These are phyloP conservation scores for Trachops cirrhosus DNA, from an alignment of 2,797 vertebrate species.

Conservation along the genomic window DNA sequence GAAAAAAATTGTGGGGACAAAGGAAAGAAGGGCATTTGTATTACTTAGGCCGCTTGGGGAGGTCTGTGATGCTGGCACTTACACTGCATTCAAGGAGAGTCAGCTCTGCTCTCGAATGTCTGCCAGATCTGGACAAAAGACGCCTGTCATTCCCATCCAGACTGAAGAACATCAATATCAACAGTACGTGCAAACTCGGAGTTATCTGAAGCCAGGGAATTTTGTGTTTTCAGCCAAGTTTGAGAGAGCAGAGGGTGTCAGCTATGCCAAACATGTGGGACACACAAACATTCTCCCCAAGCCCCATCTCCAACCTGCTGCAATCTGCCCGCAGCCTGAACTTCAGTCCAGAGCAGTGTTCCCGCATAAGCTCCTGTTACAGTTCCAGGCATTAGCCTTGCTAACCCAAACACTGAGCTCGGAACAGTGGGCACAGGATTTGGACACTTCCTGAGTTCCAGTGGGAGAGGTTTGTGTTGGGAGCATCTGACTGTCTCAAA, in stretches of 20 bases:
- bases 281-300: neutral
- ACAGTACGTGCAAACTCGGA: neutral
- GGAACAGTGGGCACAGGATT: neutral
- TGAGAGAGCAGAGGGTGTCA: conserved; percentile 2
- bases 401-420: neutral
- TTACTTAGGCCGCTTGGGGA: neutral
- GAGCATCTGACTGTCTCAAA: neutral
- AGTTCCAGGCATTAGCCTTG: neutral
- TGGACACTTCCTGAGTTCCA: neutral
- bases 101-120: neutral
- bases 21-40: conserved; percentile 62
- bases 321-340: conserved; percentile 56
- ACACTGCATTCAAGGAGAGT: neutral
- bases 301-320: conserved; percentile 45
- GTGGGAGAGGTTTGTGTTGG: neutral
- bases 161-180: conserved; percentile 41
- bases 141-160: conserved; percentile 48
- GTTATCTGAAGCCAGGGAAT: conserved; percentile 27
- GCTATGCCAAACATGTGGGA: conserved; percentile 42
- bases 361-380: neutral
- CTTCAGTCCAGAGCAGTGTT: neutral
- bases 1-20: conserved; percentile 53
- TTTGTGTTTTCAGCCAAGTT: conserved; percentile 42
- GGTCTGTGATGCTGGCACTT: neutral
- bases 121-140: conserved; percentile 68